Conservation (phyloP, 2,113 vertebrate species). For the Myocastor coypus region DNA sequence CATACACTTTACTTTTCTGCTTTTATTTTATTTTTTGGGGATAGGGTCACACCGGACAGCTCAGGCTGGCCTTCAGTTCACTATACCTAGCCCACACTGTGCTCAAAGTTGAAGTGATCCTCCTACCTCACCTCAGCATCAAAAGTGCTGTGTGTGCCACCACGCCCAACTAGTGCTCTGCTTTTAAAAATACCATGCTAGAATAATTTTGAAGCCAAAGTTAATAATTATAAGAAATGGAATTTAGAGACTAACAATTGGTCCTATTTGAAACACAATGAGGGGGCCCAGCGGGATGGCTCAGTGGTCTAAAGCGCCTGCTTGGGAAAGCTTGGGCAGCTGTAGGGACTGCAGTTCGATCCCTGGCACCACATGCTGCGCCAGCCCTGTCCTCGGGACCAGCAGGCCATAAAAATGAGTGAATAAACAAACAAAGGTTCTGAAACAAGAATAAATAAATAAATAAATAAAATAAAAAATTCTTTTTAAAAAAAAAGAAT, state of each 20-base stretch:
- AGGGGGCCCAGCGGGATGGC: no score
- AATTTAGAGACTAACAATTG: conserved; percentile 29
- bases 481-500: no score
- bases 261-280: conserved; percentile 29
- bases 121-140: not conserved
- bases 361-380: no score
- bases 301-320: no score
- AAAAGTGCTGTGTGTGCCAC: not conserved
- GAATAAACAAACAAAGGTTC: no score
- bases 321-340: no score
- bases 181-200: not conserved
- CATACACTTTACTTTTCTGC: not conserved
- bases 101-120: not conserved
- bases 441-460: no score
- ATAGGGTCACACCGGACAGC: not conserved
- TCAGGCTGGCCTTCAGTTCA: not conserved
- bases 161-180: not conserved
- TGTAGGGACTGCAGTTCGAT: no score
- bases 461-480: no score
- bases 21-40: not conserved
- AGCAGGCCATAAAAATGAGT: no score
- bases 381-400: no score
- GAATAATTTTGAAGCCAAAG: not conserved
- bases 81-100: not conserved
- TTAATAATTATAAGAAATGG: not conserved